Evolutionary conservation across 2,888 invertebrate genomes (phyloP).

Genomic region (Cryptocephalus primarius): DNA sequence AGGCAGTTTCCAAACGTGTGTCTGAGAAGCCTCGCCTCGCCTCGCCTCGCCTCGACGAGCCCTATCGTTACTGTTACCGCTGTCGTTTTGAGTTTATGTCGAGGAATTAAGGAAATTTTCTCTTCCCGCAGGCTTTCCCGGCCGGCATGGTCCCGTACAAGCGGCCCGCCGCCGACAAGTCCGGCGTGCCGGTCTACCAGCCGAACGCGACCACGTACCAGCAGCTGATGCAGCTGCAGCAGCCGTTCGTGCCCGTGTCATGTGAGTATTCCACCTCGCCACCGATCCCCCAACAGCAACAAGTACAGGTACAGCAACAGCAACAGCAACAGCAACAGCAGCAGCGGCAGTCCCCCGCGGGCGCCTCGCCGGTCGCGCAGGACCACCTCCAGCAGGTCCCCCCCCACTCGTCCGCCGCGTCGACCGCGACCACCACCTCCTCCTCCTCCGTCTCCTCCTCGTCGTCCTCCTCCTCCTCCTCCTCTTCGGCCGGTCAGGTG

Average conservation of each 20-base stretch:
- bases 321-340: slow-evolving; percentile 20
- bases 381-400: too few relatives aligned
- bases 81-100: too few relatives aligned
- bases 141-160: slow-evolving; percentile 94
- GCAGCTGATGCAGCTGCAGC: slow-evolving; percentile 89
- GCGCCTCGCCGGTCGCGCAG: too few relatives aligned
- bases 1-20: neutral
- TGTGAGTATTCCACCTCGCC: slow-evolving; percentile 88
- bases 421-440: neutral
- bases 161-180: slow-evolving; percentile 92
- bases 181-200: slow-evolving; percentile 92
- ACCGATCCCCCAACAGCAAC: slow-evolving; percentile 37
- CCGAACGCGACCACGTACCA: slow-evolving; percentile 85
- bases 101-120: too few relatives aligned
- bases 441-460: neutral
- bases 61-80: slow-evolving; percentile 33
- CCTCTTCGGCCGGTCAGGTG: neutral
- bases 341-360: neutral
- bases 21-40: slow-evolving; percentile 32
- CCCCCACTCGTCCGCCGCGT: neutral
- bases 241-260: slow-evolving; percentile 97
- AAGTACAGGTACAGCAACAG: slow-evolving; percentile 24
- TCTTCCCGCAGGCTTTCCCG: slow-evolving; percentile 67
- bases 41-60: slow-evolving; percentile 46
- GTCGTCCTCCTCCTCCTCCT: neutral